Evolutionary conservation across 2,888 invertebrate genomes (phyloP).

Genomic region (Notocelia uddmanniana): DNA sequence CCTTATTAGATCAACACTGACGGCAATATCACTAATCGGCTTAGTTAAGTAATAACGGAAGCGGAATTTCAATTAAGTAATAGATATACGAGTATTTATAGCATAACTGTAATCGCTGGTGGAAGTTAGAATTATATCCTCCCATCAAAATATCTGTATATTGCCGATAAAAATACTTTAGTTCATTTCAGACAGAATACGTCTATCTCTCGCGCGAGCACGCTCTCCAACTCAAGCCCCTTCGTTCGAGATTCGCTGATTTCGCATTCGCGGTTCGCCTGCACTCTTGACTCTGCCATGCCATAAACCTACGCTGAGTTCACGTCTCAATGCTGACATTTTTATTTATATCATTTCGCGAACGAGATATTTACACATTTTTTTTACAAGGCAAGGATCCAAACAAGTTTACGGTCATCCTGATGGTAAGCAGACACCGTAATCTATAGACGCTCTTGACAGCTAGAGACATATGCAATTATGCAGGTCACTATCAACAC

Average conservation of each 20-base stretch:
- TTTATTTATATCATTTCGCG: not conserved
- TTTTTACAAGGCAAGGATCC: too few relatives aligned
- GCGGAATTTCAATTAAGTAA: not conserved
- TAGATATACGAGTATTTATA: not conserved
- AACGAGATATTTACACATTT: too few relatives aligned
- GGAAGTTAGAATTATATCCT: not conserved
- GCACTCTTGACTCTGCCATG: not conserved
- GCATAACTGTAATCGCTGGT: not conserved
- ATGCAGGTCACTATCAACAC: too few relatives aligned
- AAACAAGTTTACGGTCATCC: too few relatives aligned
- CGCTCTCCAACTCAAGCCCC: conserved; percentile 47
- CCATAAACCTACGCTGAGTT: not conserved
- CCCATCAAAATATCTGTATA: not conserved
- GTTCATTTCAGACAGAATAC: not conserved
- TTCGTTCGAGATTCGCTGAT: conserved; percentile 54
- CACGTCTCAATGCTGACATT: not conserved
- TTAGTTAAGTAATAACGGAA: not conserved
- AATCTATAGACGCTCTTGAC: too few relatives aligned
- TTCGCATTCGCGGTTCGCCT: conserved; percentile 53
- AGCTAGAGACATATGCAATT: too few relatives aligned
- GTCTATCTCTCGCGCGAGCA: conserved; percentile 10
- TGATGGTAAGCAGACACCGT: too few relatives aligned
- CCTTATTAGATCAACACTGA: not conserved
- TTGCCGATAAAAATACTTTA: not conserved
- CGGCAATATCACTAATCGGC: not conserved